Conservation (phyloP, 2,797 vertebrate species). For the Pogonophryne albipinna region DNA sequence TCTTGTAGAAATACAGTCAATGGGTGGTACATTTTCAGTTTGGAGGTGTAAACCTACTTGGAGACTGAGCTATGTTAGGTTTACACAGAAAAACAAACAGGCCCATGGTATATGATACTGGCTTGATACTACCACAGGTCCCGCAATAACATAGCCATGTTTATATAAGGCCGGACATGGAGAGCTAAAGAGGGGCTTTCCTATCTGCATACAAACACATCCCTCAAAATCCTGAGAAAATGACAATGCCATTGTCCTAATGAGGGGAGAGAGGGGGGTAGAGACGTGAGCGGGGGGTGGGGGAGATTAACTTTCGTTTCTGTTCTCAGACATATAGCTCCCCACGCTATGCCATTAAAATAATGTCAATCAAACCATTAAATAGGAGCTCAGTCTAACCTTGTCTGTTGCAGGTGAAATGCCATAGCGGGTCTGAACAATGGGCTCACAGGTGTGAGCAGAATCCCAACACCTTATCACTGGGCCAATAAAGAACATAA, state of each 20-base stretch:
- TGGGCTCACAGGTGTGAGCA: constrained; percentile 81
- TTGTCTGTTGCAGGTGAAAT: constrained; percentile 79
- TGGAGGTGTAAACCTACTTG: constrained; percentile 54
- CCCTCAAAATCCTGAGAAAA: constrained; percentile 44
- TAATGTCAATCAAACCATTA: constrained; percentile 81
- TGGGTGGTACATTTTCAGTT: constrained; percentile 43
- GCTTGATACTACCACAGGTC: constrained; percentile 17
- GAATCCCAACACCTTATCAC: constrained; percentile 81
- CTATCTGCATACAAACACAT: constrained; percentile 43
- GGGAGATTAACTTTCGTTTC: constrained; percentile 76
- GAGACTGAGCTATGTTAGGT: constrained; percentile 22
- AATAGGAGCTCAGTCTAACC: constrained; percentile 70
- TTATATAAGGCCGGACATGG: constrained; percentile 16
- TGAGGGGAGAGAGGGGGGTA: constrained; percentile 23
- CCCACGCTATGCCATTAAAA: constrained; percentile 75
- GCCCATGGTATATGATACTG: constrained; percentile 34
- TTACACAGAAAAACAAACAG: constrained; percentile 26
- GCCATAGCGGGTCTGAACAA: constrained; percentile 75
- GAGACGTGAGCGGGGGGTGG: constrained; percentile 11
- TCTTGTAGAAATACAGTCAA: constrained; percentile 56
- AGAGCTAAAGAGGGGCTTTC: constrained; percentile 17
- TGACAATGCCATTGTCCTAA: constrained; percentile 55
- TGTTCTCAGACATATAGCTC: constrained; percentile 64
- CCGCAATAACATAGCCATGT: constrained; percentile 25
- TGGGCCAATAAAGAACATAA: constrained; percentile 74